Conservation (phyloP, 2,888 invertebrate genomes). For the Sycophila texana region DNA sequence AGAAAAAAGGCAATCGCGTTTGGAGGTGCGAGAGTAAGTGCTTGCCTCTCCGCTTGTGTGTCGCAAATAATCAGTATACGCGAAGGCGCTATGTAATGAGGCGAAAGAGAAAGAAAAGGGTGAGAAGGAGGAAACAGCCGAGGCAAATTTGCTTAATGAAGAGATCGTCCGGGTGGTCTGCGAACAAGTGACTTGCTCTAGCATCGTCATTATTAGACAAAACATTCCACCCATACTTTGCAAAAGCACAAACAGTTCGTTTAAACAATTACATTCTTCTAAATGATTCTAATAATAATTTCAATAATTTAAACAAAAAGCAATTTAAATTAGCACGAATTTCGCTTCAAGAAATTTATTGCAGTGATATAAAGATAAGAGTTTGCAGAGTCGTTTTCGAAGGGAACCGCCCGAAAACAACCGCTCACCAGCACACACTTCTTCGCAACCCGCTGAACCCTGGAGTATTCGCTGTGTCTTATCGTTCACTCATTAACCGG, state of each 20-base stretch:
- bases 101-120: not conserved
- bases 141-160: slow-evolving; percentile 65
- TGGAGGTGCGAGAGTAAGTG: not conserved
- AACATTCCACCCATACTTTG: not conserved
- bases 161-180: slow-evolving; percentile 68
- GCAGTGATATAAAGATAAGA: not conserved
- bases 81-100: slow-evolving; percentile 32
- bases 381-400: not conserved
- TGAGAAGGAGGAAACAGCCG: not conserved
- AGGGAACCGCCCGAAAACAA: not conserved
- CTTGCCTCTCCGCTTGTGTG: slow-evolving; percentile 1
- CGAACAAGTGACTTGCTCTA: not conserved
- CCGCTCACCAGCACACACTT: not conserved
- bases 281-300: no score
- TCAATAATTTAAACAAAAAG: no score
- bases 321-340: no score
- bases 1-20: not conserved
- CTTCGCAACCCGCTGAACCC: not conserved
- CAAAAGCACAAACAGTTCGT: not conserved
- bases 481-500: slow-evolving; percentile 13
- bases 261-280: no score
- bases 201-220: not conserved
- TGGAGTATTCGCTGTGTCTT: not conserved
- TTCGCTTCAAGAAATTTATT: not conserved
- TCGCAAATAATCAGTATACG: slow-evolving; percentile 39